A percentile compares a stretch with the other conserved stretches of the same genome.
Conservation (phyloP, 2,113 vertebrate genomes). For the Callospermophilus lateralis region DNA sequence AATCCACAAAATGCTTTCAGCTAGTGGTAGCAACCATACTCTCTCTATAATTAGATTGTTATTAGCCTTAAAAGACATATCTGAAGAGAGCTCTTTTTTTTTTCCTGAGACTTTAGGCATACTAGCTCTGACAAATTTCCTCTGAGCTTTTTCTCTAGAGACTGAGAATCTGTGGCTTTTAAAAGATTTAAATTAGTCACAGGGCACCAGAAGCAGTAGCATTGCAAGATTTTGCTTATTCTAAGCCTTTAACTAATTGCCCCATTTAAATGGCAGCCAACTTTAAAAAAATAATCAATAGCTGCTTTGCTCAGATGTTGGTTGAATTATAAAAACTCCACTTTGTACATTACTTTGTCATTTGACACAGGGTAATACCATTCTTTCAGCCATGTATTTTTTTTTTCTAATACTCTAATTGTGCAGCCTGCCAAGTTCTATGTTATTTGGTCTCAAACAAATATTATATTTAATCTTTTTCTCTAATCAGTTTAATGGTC, state of each 20-base stretch:
- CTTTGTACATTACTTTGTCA: slow-evolving; percentile 16
- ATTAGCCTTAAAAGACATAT: slow-evolving; percentile 63
- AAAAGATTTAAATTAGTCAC: slow-evolving; percentile 28
- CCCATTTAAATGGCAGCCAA: slow-evolving; percentile 48
- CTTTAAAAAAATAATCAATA: slow-evolving; percentile 65
- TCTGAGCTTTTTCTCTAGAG: slow-evolving; percentile 56
- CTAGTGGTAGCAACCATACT: slow-evolving; percentile 17
- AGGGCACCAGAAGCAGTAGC: not conserved
- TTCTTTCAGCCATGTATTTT: not conserved
- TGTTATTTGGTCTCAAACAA: slow-evolving; percentile 69
- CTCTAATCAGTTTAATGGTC: slow-evolving; percentile 79
- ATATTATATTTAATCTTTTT: slow-evolving; percentile 75
- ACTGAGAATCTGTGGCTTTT: slow-evolving; percentile 39
- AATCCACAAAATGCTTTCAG: slow-evolving; percentile 56
- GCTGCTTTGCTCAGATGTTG: slow-evolving; percentile 64
- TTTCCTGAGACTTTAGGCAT: slow-evolving; percentile 34
- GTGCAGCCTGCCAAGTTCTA: slow-evolving; percentile 5
- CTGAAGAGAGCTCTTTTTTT: slow-evolving; percentile 10
- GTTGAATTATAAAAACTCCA: slow-evolving; percentile 49
- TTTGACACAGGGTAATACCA: not conserved
- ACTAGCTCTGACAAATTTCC: slow-evolving; percentile 26
- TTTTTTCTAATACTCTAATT: slow-evolving; percentile 15
- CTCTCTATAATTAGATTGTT: slow-evolving; percentile 46
- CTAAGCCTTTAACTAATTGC: slow-evolving; percentile 17
- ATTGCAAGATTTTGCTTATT: slow-evolving; percentile 77